Evolutionary conservation across 2,113 vertebrate species (phyloP).

Genomic region (Apeltes quadracus): DNA sequence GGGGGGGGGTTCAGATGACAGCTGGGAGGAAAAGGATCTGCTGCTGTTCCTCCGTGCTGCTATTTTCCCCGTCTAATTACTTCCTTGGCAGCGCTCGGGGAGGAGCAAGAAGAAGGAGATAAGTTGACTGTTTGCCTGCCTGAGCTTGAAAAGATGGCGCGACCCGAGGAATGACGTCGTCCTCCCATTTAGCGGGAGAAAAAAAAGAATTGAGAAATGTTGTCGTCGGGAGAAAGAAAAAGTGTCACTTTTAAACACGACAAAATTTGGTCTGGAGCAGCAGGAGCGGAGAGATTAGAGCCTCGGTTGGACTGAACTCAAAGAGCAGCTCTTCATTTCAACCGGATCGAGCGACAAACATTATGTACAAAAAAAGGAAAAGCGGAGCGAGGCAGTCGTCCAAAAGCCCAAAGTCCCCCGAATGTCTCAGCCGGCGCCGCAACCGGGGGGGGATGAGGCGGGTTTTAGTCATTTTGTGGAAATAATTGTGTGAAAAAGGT

Average conservation of each 20-base stretch:
- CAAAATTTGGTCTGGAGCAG: neutral
- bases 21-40: slow-evolving; percentile 61
- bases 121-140: slow-evolving; percentile 10
- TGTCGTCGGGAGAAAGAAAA: neutral
- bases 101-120: neutral
- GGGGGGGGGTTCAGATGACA: slow-evolving; percentile 36
- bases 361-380: slow-evolving; percentile 20
- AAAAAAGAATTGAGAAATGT: neutral
- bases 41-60: slow-evolving; percentile 52
- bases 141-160: slow-evolving; percentile 15
- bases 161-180: neutral
- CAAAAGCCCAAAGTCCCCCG: slow-evolving; percentile 44
- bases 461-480: slow-evolving; percentile 6
- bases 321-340: slow-evolving; percentile 42
- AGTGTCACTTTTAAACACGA: neutral
- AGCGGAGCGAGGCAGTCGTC: slow-evolving; percentile 16
- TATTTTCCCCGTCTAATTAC: slow-evolving; percentile 61
- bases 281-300: slow-evolving; percentile 17
- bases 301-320: slow-evolving; percentile 10
- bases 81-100: slow-evolving; percentile 40
- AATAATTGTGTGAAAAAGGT: slow-evolving; percentile 7
- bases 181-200: neutral
- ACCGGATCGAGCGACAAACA: slow-evolving; percentile 40
- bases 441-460: slow-evolving; percentile 1
- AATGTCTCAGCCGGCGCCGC: slow-evolving; percentile 31